A percentile compares a stretch with the other conserved stretches of the same genome.
These are phyloP conservation scores for Cyclopterus lumpus DNA, from an alignment of 2,797 vertebrate genomes.

Conservation along the genomic window DNA sequence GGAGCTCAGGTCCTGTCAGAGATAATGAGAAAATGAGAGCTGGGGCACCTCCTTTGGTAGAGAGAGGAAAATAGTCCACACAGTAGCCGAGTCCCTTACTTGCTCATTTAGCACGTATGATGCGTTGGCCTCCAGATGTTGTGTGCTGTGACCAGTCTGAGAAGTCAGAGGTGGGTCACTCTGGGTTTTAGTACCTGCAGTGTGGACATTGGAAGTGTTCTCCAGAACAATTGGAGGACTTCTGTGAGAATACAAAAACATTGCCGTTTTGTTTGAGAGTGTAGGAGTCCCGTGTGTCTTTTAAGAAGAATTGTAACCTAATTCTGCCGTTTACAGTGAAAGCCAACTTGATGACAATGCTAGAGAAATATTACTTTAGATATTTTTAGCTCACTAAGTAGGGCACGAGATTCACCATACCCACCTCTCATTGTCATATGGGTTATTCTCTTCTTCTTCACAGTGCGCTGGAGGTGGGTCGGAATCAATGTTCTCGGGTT, in stretches of 20 bases:
- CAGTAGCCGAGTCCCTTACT: slow-evolving; percentile 39
- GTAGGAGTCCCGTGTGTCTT: neutral
- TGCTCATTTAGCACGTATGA: slow-evolving; percentile 65
- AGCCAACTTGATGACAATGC: neutral
- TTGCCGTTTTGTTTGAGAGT: neutral
- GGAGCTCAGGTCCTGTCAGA: slow-evolving; percentile 64
- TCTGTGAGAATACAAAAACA: slow-evolving; percentile 24
- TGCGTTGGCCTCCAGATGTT: slow-evolving; percentile 61
- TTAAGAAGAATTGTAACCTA: neutral
- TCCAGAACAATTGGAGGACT: slow-evolving; percentile 77
- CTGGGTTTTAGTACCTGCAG: slow-evolving; percentile 70
- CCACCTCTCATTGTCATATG: slow-evolving; percentile 61
- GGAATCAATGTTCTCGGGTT: slow-evolving; percentile 41
- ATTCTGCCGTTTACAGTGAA: neutral
- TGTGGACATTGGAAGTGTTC: slow-evolving; percentile 76
- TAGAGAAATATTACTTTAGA: neutral
- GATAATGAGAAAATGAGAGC: slow-evolving; percentile 60
- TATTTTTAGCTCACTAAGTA: neutral
- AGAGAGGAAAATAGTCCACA: slow-evolving; percentile 27
- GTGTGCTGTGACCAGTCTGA: slow-evolving; percentile 30
- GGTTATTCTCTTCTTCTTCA: slow-evolving; percentile 65
- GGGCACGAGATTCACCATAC: neutral
- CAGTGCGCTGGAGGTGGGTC: slow-evolving; percentile 65
- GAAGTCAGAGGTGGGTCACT: slow-evolving; percentile 51
- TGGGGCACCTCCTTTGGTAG: slow-evolving; percentile 48